Percentiles rank a stretch among this genome's conserved stretches.
phyloP scores from a whole-genome alignment of 2,113 vertebrate species.

The Tichodroma muraria region DNA sequence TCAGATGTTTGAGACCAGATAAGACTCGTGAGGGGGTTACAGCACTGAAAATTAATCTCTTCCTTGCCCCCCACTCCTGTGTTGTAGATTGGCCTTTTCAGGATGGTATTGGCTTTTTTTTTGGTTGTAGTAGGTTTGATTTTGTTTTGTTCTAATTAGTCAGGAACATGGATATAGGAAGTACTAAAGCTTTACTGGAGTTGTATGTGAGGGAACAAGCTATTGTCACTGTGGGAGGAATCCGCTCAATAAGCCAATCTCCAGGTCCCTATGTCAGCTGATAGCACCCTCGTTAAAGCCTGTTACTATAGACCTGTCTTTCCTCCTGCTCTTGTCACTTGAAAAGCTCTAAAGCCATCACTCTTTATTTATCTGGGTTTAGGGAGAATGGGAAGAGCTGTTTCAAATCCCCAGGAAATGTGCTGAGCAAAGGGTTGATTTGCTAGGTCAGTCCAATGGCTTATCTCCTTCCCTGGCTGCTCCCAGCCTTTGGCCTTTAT shows the following conservation, averaged over 20 bases:
- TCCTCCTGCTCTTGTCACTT: constrained; percentile 17
- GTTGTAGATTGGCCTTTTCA: neutral
- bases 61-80: neutral
- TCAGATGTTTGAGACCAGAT: neutral
- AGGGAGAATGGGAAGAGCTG: constrained; percentile 25
- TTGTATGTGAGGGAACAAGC: neutral
- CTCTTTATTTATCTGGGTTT: neutral
- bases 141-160: neutral
- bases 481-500: neutral
- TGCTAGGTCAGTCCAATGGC: constrained; percentile 4
- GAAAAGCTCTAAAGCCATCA: constrained; percentile 15
- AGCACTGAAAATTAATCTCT: neutral
- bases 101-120: neutral
- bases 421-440: neutral
- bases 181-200: neutral
- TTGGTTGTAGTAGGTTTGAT: neutral
- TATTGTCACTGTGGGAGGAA: neutral
- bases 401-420: constrained; percentile 33
- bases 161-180: neutral
- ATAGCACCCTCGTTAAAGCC: neutral
- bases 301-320: neutral
- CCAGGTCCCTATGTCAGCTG: neutral
- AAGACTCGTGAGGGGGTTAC: neutral
- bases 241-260: neutral
- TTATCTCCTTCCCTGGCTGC: neutral